A percentile compares a stretch with the other conserved stretches of the same genome.
phyloP scores from a whole-genome alignment of 1,140 invertebrate genomes.

The Coenobita brevimanus region DNA sequence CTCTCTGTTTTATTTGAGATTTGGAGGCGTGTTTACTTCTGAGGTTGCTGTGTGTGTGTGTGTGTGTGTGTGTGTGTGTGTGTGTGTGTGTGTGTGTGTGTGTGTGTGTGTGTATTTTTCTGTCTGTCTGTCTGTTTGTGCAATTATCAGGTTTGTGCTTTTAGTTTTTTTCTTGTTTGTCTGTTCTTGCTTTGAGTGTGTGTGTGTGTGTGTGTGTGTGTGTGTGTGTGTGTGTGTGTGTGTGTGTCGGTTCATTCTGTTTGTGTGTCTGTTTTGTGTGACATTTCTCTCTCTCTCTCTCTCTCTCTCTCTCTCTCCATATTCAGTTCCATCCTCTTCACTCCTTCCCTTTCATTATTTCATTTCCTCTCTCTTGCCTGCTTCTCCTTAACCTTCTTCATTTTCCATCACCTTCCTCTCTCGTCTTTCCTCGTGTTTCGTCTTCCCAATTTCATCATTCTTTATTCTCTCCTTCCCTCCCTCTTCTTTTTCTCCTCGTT shows the following conservation, averaged over 20 bases:
- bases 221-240: no score
- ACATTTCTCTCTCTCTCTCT: constrained; percentile 12
- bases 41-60: no score
- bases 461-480: no score
- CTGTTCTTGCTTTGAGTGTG: no score
- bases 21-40: neutral
- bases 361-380: no score
- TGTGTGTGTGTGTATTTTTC: neutral
- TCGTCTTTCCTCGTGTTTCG: no score
- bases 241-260: neutral
- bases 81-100: constrained; percentile 20
- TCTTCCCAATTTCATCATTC: no score
- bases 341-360: no score
- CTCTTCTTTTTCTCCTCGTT: no score
- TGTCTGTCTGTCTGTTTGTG: no score
- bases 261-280: neutral
- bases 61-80: neutral
- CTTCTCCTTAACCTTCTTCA: no score
- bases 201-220: neutral
- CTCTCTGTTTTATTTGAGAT: neutral
- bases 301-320: constrained; percentile 4
- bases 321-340: neutral
- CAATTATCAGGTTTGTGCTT: neutral
- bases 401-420: no score
- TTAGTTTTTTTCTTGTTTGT: neutral